Evolutionary conservation across 2,797 vertebrate species (phyloP), one percentile per base, ranked within the genome.

Genomic region (Tachyglossus aculeatus): DNA sequence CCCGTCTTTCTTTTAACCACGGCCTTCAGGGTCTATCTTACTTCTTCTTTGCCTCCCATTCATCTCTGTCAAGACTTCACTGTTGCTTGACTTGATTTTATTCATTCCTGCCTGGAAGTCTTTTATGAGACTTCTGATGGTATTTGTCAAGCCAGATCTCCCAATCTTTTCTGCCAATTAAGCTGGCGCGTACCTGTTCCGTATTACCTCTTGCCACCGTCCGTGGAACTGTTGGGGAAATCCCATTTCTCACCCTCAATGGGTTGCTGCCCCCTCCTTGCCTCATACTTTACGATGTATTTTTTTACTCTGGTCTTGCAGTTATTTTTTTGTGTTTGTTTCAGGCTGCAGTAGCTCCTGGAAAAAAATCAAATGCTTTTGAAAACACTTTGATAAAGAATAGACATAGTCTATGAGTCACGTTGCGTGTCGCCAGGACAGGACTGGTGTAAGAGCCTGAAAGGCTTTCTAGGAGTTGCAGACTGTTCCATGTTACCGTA

Each of bases 261-360:
- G 51, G 58, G 5, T 32, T 33, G 44, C 18, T 29, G 18, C 6
- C 25, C 29, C 58, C 57, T 22, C 54, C 5, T 65, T 71, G 6
- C 10, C 50, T 82, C 48, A 24, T 44, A 1, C 57, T 14, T 67
- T 41, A 37, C 77, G 74, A 48, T n/a, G n/a, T n/a, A n/a, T n/a
- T n/a, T n/a, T n/a, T n/a, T n/a, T n/a, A n/a, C n/a, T n/a, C n/a
- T n/a, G n/a, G n/a, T n/a, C n/a, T n/a, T n/a, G n/a, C n/a, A n/a
- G n/a, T n/a, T n/a, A n/a, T n/a, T n/a, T n/a, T n/a, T n/a, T n/a
- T n/a, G n/a, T n/a, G n/a, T n/a, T n/a, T n/a, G n/a, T n/a, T n/a
- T n/a, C n/a, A n/a, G n/a, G n/a, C n/a, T n/a, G n/a, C n/a, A n/a
- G n/a, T n/a, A n/a, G n/a, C n/a, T n/a, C n/a, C n/a, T n/a, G n/a